phyloP scores from a whole-genome alignment of 2,797 vertebrate genomes.

The Gobio occitaniae region DNA sequence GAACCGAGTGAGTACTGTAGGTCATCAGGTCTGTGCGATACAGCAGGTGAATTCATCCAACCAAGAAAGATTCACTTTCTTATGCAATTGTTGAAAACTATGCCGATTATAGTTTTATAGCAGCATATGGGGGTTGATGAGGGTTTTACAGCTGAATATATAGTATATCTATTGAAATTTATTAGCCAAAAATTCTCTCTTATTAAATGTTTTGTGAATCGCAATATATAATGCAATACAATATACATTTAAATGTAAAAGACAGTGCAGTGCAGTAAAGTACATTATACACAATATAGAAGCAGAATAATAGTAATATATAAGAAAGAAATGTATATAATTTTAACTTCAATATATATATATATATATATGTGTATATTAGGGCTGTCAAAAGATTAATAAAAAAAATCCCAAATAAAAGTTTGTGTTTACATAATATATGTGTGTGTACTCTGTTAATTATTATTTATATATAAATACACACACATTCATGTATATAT shows the following conservation, averaged over 20 bases:
- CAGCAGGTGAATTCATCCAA: slow-evolving; percentile 14
- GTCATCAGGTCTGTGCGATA: slow-evolving; percentile 34
- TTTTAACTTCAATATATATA: not conserved
- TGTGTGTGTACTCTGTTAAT: too few species aligned
- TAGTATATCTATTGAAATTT: not conserved
- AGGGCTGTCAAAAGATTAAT: too few species aligned
- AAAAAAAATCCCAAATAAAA: too few species aligned
- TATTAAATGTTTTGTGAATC: not conserved
- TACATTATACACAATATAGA: not conserved
- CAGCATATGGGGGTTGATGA: not conserved
- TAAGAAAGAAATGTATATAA: not conserved
- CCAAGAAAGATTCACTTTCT: slow-evolving; percentile 1
- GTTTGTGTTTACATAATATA: too few species aligned
- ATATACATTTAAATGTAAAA: not conserved
- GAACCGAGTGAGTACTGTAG: slow-evolving; percentile 6
- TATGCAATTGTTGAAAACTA: not conserved
- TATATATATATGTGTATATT: too few species aligned
- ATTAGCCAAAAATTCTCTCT: not conserved
- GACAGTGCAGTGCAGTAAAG: not conserved
- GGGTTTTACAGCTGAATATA: not conserved
- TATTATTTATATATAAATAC: too few species aligned
- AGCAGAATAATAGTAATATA: not conserved
- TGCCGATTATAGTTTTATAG: not conserved
- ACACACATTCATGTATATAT: too few species aligned
- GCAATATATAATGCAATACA: not conserved